Base-by-base conservation (phyloP, 2,113 vertebrate species). In the Stegostoma tigrinum region DNA sequence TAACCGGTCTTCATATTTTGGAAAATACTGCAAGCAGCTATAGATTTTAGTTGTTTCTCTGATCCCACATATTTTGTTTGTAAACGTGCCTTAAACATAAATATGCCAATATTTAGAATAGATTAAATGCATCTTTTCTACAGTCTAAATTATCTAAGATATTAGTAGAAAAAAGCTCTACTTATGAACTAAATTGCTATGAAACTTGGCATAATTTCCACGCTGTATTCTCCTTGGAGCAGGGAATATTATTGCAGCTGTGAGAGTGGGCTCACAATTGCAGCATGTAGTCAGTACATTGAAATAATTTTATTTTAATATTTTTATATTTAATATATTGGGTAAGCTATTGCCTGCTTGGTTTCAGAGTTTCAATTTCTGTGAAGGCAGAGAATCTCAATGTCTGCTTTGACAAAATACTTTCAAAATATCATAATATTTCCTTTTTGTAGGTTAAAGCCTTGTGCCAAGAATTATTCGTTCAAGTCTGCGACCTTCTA, bases 401-500 rank as follows among this genome's bases (percentile, higher is more conserved):
- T 95, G 27, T 72, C 93, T 72, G 42, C 67, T 2, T 95, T 67
- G 66, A 19, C 89, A 10, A 67, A 66, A 72, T 95, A 42, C 42
- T 0, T 5, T 75, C 27, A 45, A 75, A 75, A 48, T 15, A 24
- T 80, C 27, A 52, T 68, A 70, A 12, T 96, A 67, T 64, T 89
- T 96, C 66, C 75, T 23, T 55, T 95, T 90, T 90, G 17, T 96
- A 99, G 99, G 99, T 99, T 97, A 99, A 99, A 97, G 99, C 98
- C 95, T 96, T 99, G 95, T 99, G 99, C 97, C 99, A 99, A 72
- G 98, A 99, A 96, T 97, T 99, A 96, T 98, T 99, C 96, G 98
- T 98, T 96, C 99, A 99, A 97, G 98, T 99, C 96, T 99, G 99
- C 97, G 99, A 99, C 97, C 98, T 99, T 95, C 98, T 99, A 96